Evolutionary conservation across 2,113 vertebrate species (phyloP).

Genomic region (Tachycineta bicolor): DNA sequence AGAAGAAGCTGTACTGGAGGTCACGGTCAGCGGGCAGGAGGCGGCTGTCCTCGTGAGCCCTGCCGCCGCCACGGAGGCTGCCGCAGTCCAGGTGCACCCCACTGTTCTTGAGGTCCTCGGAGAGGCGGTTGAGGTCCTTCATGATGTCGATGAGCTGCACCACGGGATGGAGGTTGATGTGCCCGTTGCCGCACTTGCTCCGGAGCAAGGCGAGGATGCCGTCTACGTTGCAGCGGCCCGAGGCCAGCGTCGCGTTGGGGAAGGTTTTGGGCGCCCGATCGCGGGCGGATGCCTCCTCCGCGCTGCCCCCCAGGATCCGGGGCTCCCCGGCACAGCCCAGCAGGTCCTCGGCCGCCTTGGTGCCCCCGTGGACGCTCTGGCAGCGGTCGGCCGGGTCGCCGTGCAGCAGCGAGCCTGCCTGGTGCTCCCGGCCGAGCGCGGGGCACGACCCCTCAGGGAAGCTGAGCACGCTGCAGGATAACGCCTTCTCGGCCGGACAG

Average conservation of each 20-base stretch:
- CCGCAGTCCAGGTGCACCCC: constrained; percentile 86
- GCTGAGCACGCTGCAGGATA: constrained; percentile 72
- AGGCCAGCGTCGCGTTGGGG: constrained; percentile 68
- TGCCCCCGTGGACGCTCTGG: constrained; percentile 56
- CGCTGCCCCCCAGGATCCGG: constrained; percentile 65
- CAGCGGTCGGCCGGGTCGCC: constrained; percentile 75
- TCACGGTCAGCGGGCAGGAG: constrained; percentile 73
- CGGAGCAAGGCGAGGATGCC: constrained; percentile 71
- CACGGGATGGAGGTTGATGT: constrained; percentile 81
- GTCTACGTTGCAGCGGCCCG: constrained; percentile 71
- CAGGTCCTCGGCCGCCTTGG: constrained; percentile 72
- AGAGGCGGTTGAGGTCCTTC: constrained; percentile 90
- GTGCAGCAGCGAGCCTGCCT: constrained; percentile 70
- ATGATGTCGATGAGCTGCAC: constrained; percentile 83
- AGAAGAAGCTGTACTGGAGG: constrained; percentile 86
- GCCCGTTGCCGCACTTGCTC: constrained; percentile 79
- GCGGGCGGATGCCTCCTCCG: constrained; percentile 36
- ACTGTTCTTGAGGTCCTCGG: constrained; percentile 88
- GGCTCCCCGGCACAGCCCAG: constrained; percentile 58
- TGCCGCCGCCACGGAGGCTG: constrained; percentile 63
- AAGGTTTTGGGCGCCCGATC: constrained; percentile 70
- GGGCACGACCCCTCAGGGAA: constrained; percentile 78
- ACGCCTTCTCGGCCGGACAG: constrained; percentile 75
- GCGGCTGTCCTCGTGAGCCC: constrained; percentile 61
- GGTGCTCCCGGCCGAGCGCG: constrained; percentile 55